Base-by-base conservation (phyloP, 2,113 vertebrate species). In the Columba livia region DNA sequence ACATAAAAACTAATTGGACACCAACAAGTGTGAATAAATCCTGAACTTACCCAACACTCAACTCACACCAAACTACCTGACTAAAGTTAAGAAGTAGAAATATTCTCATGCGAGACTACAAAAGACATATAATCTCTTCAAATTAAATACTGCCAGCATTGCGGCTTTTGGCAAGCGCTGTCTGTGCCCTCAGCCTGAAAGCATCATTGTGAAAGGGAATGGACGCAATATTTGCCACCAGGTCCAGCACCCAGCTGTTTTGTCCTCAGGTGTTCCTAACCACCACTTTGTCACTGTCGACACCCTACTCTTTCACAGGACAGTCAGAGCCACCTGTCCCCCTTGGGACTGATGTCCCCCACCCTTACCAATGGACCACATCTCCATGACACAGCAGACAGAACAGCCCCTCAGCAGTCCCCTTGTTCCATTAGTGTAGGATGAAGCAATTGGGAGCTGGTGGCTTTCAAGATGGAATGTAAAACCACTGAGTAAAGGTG, bases 181-280 rank as follows among this genome's bases (percentile, higher is more conserved):
- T 17, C 15, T 50, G 21, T 61, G 29, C 16, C 21, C 56, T 61
- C 29, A 77, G 64, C 50, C 70, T 79, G 10, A 20, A 40, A 60
- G 23, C 16, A 28, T 44, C 25, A 1, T 19, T 66, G 40, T 14
- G 50, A 54, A 80, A 54, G 6, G 26, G 15, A 88, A 26, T 0
- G 0, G 23, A 16, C 6, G 3, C 0, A 0, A 28, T 29, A 31
- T 11, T 48, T 31, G n/a, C 24, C 50, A 29, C 17, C 2, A 38
- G 19, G 10, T 36, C 60, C 26, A 3, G 10, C 51, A 84, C 23
- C 5, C 34, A 14, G 7, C 16, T 53, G 14, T 2, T n/a, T 87
- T 56, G 50, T 64, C 24, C 44, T 79, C 29, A 54, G 47, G 38
- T 73, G 28, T 32, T 42, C 42, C 34, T 81, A 81, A 29, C 18